These are phyloP conservation scores for Cheilosia vulpina DNA, from an alignment of 2,888 invertebrate species.

Conservation along the genomic window DNA sequence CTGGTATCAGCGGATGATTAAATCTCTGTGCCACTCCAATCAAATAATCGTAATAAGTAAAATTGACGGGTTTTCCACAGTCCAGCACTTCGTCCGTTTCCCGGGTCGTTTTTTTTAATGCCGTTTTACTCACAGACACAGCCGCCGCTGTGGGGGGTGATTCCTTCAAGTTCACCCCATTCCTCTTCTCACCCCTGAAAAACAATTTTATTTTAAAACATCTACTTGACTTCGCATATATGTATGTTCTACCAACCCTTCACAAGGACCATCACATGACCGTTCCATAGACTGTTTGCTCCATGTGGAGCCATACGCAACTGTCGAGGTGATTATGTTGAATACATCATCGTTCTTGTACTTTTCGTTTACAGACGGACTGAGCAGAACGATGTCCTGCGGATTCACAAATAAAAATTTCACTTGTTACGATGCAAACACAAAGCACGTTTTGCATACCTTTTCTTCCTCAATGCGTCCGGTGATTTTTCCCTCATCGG, in stretches of 20 bases:
- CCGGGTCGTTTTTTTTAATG: slow-evolving; percentile 69
- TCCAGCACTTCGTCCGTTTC: slow-evolving; percentile 87
- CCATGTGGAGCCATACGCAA: slow-evolving; percentile 87
- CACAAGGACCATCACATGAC: slow-evolving; percentile 72
- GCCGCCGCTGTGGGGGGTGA: slow-evolving; percentile 50
- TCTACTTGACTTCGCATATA: neutral
- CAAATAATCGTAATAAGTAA: slow-evolving; percentile 94
- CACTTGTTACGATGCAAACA: neutral
- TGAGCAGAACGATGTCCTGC: slow-evolving; percentile 72
- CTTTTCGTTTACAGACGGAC: slow-evolving; percentile 70
- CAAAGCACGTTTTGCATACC: slow-evolving; percentile 22
- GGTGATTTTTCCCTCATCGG: slow-evolving; percentile 90
- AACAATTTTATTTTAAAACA: neutral
- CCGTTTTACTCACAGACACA: slow-evolving; percentile 40
- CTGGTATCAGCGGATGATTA: slow-evolving; percentile 92
- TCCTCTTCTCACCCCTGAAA: slow-evolving; percentile 57
- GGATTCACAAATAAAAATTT: slow-evolving; percentile 1
- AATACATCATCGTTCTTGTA: slow-evolving; percentile 87
- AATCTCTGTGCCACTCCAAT: slow-evolving; percentile 93
- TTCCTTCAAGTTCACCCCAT: slow-evolving; percentile 31
- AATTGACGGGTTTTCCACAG: slow-evolving; percentile 93
- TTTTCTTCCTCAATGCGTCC: slow-evolving; percentile 74
- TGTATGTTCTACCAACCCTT: slow-evolving; percentile 51
- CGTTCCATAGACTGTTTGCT: slow-evolving; percentile 85
- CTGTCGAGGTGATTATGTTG: slow-evolving; percentile 90